phyloP scores from a whole-genome alignment of 2,113 vertebrate genomes.

The Saccopteryx bilineata region DNA sequence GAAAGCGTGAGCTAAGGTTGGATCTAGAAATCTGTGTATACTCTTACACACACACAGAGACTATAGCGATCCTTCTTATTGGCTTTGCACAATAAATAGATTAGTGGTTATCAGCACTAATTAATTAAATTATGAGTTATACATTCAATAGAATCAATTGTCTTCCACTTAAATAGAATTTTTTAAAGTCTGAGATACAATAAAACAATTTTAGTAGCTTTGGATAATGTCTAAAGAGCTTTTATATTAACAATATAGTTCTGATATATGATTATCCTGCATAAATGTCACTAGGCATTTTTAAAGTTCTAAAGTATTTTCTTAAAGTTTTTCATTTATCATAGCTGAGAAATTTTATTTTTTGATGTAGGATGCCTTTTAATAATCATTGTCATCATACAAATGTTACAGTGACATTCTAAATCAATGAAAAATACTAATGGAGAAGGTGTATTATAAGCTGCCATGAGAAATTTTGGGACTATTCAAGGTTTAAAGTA shows the following conservation, averaged over 20 bases:
- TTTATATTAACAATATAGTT: neutral
- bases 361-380: neutral
- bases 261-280: neutral
- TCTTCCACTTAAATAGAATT: neutral
- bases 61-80: neutral
- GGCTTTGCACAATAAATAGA: neutral
- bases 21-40: neutral
- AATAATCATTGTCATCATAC: neutral
- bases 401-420: neutral
- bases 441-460: neutral
- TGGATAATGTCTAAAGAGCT: neutral
- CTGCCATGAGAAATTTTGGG: neutral
- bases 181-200: neutral
- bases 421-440: constrained; percentile 9
- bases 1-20: neutral
- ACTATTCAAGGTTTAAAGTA: neutral
- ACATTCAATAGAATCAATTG: neutral
- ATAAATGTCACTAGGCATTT: neutral
- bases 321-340: neutral
- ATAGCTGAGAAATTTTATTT: neutral
- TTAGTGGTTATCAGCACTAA: neutral
- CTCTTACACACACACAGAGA: neutral
- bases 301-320: neutral
- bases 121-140: neutral
- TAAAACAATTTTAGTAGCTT: neutral